Percentiles rank a stretch among this genome's conserved stretches.
Conservation (phyloP, 2,797 vertebrate genomes). For the Darevskia nairensis region DNA sequence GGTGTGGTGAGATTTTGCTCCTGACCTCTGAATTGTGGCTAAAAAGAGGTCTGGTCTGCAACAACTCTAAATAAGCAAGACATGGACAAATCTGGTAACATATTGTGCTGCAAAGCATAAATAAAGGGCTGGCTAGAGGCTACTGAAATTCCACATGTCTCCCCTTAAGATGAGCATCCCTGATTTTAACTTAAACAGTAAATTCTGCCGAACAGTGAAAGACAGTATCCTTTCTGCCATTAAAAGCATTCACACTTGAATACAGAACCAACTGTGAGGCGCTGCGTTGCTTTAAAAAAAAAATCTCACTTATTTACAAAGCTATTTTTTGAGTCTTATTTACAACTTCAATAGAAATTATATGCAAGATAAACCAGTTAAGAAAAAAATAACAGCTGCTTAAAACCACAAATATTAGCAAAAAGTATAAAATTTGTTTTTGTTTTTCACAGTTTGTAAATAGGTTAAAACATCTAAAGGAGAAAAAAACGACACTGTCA, state of each 20-base stretch:
- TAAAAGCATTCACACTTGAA: constrained; percentile 55
- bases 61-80: background rate
- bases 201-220: constrained; percentile 76
- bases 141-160: background rate
- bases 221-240: constrained; percentile 77
- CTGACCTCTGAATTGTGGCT: too few relatives aligned
- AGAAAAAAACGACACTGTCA: constrained; percentile 75
- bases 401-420: constrained; percentile 75
- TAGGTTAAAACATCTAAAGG: constrained; percentile 73
- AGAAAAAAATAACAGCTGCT: constrained; percentile 65
- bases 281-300: constrained; percentile 50
- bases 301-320: constrained; percentile 78
- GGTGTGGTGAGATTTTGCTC: background rate
- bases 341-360: constrained; percentile 78
- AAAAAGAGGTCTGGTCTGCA: background rate
- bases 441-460: constrained; percentile 83
- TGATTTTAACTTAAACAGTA: constrained; percentile 71
- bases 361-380: constrained; percentile 70
- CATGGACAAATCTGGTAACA: background rate
- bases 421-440: constrained; percentile 77
- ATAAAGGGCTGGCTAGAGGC: background rate
- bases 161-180: background rate
- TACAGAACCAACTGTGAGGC: constrained; percentile 67
- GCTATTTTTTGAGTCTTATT: constrained; percentile 72
- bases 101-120: background rate